phyloP scores from a whole-genome alignment of 2,888 invertebrate species.

The Taphrorychus bicolor region DNA sequence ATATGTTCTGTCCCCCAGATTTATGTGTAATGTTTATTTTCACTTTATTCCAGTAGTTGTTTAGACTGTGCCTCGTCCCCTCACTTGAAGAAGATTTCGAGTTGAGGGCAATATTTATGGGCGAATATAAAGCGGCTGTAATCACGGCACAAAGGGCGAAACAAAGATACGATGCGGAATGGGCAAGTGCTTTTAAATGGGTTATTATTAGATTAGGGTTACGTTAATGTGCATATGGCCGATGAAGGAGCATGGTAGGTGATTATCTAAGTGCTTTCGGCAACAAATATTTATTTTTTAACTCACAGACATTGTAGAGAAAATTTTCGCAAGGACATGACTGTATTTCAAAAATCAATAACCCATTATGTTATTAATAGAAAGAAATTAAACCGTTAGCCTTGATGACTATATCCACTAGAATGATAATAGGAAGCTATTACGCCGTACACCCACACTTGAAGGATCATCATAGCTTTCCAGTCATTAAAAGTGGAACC shows the following conservation, averaged over 20 bases:
- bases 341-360: too few relatives aligned
- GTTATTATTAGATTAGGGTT: constrained; percentile 36
- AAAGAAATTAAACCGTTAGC: too few relatives aligned
- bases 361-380: too few relatives aligned
- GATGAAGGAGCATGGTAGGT: background rate
- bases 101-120: constrained; percentile 30
- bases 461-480: background rate
- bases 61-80: constrained; percentile 25
- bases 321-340: too few relatives aligned
- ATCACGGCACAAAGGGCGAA: constrained; percentile 33
- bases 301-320: too few relatives aligned
- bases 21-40: too few relatives aligned
- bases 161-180: constrained; percentile 27
- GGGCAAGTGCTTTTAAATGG: constrained; percentile 35
- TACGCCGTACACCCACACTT: background rate
- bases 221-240: constrained; percentile 31
- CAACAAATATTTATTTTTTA: too few relatives aligned
- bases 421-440: too few relatives aligned
- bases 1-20: background rate
- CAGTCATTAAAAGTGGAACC: background rate
- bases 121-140: constrained; percentile 31
- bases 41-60: background rate
- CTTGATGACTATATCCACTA: too few relatives aligned
- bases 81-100: background rate
- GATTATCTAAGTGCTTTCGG: too few relatives aligned